phyloP scores from a whole-genome alignment of 2,888 invertebrate species.

The Spilarctia lutea region DNA sequence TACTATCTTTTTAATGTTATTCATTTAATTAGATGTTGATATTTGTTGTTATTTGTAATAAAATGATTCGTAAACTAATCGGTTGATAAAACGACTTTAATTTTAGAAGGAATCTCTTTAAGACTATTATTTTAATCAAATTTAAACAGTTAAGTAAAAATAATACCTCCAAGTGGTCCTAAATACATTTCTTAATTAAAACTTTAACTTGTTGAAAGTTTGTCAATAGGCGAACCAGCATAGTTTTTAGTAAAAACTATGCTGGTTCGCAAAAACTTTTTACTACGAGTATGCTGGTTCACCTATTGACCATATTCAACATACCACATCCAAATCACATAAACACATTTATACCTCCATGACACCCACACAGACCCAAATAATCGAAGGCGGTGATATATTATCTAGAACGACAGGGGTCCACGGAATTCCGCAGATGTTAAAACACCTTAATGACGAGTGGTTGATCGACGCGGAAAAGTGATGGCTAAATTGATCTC shows the following conservation, averaged over 20 bases:
- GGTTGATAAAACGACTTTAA: too few relatives aligned
- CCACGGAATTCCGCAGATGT: slow-evolving; percentile 36
- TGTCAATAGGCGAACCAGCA: too few relatives aligned
- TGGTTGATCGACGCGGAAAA: slow-evolving; percentile 39
- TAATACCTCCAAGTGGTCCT: too few relatives aligned
- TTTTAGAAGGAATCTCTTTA: not conserved
- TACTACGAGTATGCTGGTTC: too few relatives aligned
- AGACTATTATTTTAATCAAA: not conserved
- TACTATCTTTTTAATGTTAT: too few relatives aligned
- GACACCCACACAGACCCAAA: slow-evolving; percentile 13
- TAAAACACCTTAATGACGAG: slow-evolving; percentile 51
- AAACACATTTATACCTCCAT: not conserved
- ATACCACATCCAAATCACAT: slow-evolving; percentile 5
- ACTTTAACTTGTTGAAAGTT: too few relatives aligned
- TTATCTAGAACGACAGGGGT: slow-evolving; percentile 55
- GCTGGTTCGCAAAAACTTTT: too few relatives aligned
- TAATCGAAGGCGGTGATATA: slow-evolving; percentile 65
- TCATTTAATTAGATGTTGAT: too few relatives aligned
- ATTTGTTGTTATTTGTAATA: too few relatives aligned
- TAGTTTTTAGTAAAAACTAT: not conserved
- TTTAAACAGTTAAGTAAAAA: not conserved
- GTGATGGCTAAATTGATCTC: slow-evolving; percentile 48
- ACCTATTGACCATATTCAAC: not conserved
- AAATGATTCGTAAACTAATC: too few relatives aligned
- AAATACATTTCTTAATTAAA: too few relatives aligned